Percentiles rank a stretch among this genome's conserved stretches.
Evolutionary conservation across 2,797 vertebrate genomes (phyloP).

Genomic region (Loriculus beryllinus): DNA sequence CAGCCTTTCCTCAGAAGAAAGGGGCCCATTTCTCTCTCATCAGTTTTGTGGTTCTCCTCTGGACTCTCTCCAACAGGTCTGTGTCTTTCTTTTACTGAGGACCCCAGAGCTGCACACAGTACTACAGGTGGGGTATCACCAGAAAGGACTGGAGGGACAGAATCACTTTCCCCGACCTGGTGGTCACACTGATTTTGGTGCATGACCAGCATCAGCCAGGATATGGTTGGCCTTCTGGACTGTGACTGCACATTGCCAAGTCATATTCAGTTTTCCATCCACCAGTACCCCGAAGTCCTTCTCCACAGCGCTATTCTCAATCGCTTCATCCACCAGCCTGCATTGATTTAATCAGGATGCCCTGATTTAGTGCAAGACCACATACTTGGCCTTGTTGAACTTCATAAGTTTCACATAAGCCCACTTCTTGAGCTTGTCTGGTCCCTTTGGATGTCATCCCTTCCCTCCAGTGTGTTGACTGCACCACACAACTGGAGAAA

Average conservation of each 20-base stretch:
- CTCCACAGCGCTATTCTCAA: neutral
- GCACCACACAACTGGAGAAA: neutral
- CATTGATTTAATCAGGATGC: neutral
- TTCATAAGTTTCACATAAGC: neutral
- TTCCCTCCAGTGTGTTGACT: neutral
- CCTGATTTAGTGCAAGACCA: neutral
- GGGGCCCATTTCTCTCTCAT: neutral
- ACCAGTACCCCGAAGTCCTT: neutral
- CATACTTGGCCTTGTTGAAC: neutral
- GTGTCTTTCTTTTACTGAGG: neutral
- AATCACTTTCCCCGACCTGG: rapidly evolving
- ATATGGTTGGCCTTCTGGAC: neutral
- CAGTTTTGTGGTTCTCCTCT: neutral
- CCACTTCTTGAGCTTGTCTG: neutral
- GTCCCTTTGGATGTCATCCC: neutral
- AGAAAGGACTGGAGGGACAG: neutral
- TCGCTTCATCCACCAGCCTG: neutral
- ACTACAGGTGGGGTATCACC: neutral
- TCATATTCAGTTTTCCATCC: neutral
- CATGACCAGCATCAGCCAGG: neutral
- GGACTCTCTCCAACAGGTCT: neutral
- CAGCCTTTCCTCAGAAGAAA: neutral
- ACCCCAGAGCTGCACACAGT: neutral
- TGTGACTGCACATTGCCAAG: too few species aligned
- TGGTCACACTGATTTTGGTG: neutral